Evolutionary conservation across 2,113 vertebrate genomes (phyloP), one percentile per base, ranked within the genome.

Genomic region (Grantiella picta): DNA sequence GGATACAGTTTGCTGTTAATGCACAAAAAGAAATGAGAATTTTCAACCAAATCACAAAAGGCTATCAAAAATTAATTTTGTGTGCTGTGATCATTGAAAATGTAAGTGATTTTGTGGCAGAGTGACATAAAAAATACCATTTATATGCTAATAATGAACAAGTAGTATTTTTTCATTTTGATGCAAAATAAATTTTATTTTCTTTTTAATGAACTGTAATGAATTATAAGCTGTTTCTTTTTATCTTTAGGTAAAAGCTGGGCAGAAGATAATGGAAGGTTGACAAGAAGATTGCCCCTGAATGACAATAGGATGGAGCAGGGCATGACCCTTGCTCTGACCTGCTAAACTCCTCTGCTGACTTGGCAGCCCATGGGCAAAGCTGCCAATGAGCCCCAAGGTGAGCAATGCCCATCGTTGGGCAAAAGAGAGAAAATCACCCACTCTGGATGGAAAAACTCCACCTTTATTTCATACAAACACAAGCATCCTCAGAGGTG

Each of bases 1-100:
- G 95, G 97, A 97, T 98, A 98, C 97, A 97, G 97, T 98, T 98
- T 98, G 97, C 97, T 98, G 97, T 98, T 98, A 97, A 97, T 98
- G 96, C 97, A 96, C 95, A 96, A 98, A 98, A 98, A 97, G 96
- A 98, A 98, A 98, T 98, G 93, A 96, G 97, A 97, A 97, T 98
- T 98, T 98, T 97, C 96, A 98, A 96, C 97, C 97, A 98, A 98
- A 98, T 98, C 98, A 98, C 98, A 98, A 98, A 98, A 97, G 98
- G 96, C 98, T 98, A 98, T 98, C 97, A 98, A 98, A 98, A 98
- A 98, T 98, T 97, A 98, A 98, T 98, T 98, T 97, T 98, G 97
- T 98, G 96, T 97, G 96, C 97, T 98, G 95, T 98, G 98, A 98
- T 98, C 98, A 97, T 94, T 97, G 97, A 97, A 98, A 98, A 98